These are phyloP conservation scores for Drosophila azteca DNA, from an alignment of 1,140 invertebrate genomes.

Conservation along the genomic window DNA sequence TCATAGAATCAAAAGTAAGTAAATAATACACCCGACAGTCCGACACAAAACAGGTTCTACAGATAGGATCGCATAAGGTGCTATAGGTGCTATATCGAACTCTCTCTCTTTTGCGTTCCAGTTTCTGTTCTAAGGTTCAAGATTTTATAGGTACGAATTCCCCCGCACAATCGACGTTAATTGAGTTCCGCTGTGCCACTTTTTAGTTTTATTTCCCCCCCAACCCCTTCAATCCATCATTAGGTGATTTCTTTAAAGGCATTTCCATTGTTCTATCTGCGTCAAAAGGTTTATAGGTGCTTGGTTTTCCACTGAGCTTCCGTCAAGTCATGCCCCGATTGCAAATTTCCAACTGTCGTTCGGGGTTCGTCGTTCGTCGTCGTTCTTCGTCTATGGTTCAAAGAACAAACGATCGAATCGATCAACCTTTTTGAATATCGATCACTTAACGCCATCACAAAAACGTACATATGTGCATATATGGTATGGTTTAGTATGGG, in stretches of 20 bases:
- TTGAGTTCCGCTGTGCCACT: neutral
- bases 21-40: no score
- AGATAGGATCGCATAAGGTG: neutral
- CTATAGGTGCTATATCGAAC: no score
- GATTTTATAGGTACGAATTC: no score
- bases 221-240: constrained; percentile 5
- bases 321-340: constrained; percentile 13
- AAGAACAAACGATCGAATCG: constrained; percentile 12
- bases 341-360: constrained; percentile 12
- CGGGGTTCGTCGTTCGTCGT: neutral
- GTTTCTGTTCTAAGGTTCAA: no score
- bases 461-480: no score
- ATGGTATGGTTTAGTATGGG: constrained; percentile 3
- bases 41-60: constrained; percentile 18
- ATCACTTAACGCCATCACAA: no score
- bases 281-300: neutral
- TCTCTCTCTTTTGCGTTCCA: no score
- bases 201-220: no score
- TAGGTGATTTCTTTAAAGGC: constrained; percentile 8
- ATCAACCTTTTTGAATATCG: constrained; percentile 7
- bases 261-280: constrained; percentile 7
- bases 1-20: constrained; percentile 9
- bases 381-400: neutral
- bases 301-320: constrained; percentile 10
- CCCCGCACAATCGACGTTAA: neutral